Base-by-base conservation (phyloP, 2,113 vertebrate species). In the Pipa parva region DNA sequence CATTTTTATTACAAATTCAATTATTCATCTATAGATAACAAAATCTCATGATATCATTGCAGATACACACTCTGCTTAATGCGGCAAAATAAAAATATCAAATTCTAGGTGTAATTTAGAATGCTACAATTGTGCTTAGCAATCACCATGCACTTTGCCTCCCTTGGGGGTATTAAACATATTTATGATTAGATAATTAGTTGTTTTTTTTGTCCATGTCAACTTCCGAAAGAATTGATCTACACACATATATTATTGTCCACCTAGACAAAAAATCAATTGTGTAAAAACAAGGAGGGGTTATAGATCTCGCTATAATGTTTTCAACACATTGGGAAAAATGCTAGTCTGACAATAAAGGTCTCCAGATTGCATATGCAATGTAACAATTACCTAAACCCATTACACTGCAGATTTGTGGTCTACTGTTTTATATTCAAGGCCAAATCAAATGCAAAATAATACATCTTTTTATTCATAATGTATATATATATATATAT, bases 181-280 rank as follows among this genome's bases (percentile, higher is more conserved):
- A 37, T 58, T 60, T 60, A 42, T 60, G 58, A 45, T 60, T 28
- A 60, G 26, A 46, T n/a, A 60, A 60, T 60, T 60, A 39, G 36
- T 45, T n/a, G n/a, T n/a, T n/a, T n/a, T n/a, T 46, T 46, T 46
- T 46, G n/a, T 46, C 13, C 28, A 18, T 60, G 58, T 39, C 20
- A 10, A 21, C 18, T 20, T 21, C 33, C 39, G 33, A 42, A 59
- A 42, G 8, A 24, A 60, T 60, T 18, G 37, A 60, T 18, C 58
- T 39, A 28, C 7, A 45, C 39, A 27, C 45, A 60, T 60, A 17
- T 24, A 46, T 60, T 60, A 60, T 60, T 60, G 58, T 60, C 24
- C 39, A n/a, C 39, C 11, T 28, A 28, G 39, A 60, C 39, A 60
- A 12, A 26, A 60, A 45, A 60, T 60, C 58, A 46, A 60, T 60